These are phyloP conservation scores for Aphelenchoides besseyi DNA, from an alignment of 1,140 invertebrate species.

Conservation along the genomic window DNA sequence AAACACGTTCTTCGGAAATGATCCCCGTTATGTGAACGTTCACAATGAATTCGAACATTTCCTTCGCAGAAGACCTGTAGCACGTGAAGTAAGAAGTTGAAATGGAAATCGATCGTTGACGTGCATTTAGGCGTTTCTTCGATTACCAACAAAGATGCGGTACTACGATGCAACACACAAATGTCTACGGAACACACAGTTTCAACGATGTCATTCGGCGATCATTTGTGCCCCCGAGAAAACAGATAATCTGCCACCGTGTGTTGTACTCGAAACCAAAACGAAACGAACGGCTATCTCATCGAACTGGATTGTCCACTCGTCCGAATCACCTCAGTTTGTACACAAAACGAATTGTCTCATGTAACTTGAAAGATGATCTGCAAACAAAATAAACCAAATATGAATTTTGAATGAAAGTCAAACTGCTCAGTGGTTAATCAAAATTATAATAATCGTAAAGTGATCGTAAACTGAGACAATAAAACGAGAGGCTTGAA, in stretches of 20 bases:
- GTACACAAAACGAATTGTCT: conserved; percentile 10
- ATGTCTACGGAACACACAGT: neutral
- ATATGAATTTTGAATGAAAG: too few relatives aligned
- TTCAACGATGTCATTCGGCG: conserved; percentile 9
- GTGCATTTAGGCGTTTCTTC: conserved; percentile 2
- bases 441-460: too few relatives aligned
- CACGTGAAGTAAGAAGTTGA: conserved; percentile 10
- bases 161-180: conserved; percentile 16
- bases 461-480: too few relatives aligned
- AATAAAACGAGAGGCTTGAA: too few relatives aligned
- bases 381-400: neutral
- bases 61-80: neutral
- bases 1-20: conserved; percentile 8
- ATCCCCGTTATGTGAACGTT: neutral
- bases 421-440: too few relatives aligned
- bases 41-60: neutral
- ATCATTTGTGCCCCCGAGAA: conserved; percentile 7
- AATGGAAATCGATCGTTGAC: neutral
- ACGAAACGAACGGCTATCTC: neutral
- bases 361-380: neutral
- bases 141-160: neutral
- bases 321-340: neutral
- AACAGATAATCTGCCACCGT: neutral
- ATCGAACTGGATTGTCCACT: neutral
- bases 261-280: neutral